Conservation (phyloP, 2,888 invertebrate genomes). For the Hermaeophaga mercurialis region DNA sequence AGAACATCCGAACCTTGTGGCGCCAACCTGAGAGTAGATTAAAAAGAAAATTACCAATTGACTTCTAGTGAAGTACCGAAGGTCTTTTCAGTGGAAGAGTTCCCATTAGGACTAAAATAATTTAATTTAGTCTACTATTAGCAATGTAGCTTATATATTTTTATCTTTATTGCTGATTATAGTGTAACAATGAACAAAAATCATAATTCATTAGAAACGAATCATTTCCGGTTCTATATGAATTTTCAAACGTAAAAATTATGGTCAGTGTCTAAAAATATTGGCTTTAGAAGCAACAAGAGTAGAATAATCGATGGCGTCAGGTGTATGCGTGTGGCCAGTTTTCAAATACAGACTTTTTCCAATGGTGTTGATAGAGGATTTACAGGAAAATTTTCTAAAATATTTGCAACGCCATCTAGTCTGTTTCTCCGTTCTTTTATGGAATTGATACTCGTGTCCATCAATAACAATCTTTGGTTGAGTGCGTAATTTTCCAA, state of each 20-base stretch:
- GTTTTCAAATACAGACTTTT: constrained; percentile 27
- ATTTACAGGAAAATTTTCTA: constrained; percentile 25
- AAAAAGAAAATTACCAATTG: too few relatives aligned
- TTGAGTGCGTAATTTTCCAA: constrained; percentile 38
- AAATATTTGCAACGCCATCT: constrained; percentile 41
- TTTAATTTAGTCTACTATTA: too few relatives aligned
- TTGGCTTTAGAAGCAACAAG: constrained; percentile 1
- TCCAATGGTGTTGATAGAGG: constrained; percentile 32
- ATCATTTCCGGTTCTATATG: too few relatives aligned
- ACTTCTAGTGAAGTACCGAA: too few relatives aligned
- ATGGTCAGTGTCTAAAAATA: constrained; percentile 3
- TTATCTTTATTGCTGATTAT: too few relatives aligned
- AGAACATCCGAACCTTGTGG: too few relatives aligned
- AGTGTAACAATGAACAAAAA: too few relatives aligned
- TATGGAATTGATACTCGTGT: constrained; percentile 40
- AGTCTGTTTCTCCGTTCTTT: constrained; percentile 30
- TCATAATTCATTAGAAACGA: too few relatives aligned
- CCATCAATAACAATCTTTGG: constrained; percentile 42
- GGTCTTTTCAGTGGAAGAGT: too few relatives aligned
- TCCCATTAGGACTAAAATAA: too few relatives aligned
- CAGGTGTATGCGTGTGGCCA: constrained; percentile 28
- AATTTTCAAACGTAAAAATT: neutral
- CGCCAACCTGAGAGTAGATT: too few relatives aligned
- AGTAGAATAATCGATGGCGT: neutral
- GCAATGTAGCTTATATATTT: too few relatives aligned